Evolutionary conservation across 1,140 invertebrate genomes (phyloP), one percentile per base, ranked within the genome.

Genomic region (Drosophila ananassae): DNA sequence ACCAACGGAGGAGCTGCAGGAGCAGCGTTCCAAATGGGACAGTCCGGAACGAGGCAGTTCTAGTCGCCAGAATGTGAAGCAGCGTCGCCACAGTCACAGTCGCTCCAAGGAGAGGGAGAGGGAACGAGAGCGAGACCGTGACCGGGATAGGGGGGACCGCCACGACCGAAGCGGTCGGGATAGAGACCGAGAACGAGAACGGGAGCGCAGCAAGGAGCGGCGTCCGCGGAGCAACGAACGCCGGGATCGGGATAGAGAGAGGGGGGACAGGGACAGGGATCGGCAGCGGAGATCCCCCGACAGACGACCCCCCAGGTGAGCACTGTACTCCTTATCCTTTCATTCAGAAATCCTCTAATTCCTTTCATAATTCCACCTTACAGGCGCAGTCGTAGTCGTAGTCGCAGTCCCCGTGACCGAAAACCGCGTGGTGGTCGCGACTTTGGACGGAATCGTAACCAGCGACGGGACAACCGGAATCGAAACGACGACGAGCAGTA

Each of bases 401-500:
- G 84, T 41, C 79, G 84, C 22, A 80, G 83, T 50, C 83, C 92
- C 2, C 83, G 91, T n/a, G 90, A 91, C 47, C 74, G 77, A 21
- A 13, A 22, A 2, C 90, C 89, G 9, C 82, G 89, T 60, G 59
- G 61, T 1, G 62, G 73, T 1, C 60, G 61, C 2, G 64, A 69
- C n/a, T 50, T 58, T 22, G 69, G 64, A 46, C 82, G 71, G 0
- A 56, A 61, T 6, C 51, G 69, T 7, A 57, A 79, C 13, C 63
- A 72, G 44, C 72, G 57, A 8, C 66, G 64, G 28, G 55, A 79
- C 37, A 73, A 37, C 48, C 51, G 55, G 8, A 76, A 63, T 44
- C 62, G 73, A 2, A 63, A 46, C 3, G 77, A 80, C 2, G 92
- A 92, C 41, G 93, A 93, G 53, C 93, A 94, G 25, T 94, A 94